A percentile compares a stretch with the other conserved stretches of the same genome.
Evolutionary conservation across 1,140 invertebrate genomes (phyloP).

Genomic region (Drosophila asahinai): DNA sequence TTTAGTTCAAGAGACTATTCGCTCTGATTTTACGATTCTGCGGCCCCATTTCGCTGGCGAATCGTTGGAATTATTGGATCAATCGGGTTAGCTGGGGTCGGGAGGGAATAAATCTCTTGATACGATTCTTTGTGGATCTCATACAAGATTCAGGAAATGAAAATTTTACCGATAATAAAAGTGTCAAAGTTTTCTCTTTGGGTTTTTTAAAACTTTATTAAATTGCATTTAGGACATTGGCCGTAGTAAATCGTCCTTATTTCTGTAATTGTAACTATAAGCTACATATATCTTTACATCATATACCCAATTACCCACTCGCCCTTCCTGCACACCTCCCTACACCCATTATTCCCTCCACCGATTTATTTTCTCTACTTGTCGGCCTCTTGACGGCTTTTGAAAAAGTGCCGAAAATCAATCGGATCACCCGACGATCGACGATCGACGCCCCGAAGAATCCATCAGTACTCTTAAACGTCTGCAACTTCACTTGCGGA

Average conservation of each 20-base stretch:
- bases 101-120: background rate
- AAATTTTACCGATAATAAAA: too few relatives aligned
- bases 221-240: too few relatives aligned
- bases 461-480: constrained; percentile 62
- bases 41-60: constrained; percentile 46
- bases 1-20: constrained; percentile 63
- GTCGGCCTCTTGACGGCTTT: constrained; percentile 59
- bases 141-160: too few relatives aligned
- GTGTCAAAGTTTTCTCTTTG: too few relatives aligned
- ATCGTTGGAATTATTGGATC: constrained; percentile 16
- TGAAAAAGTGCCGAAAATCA: constrained; percentile 72
- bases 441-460: constrained; percentile 43
- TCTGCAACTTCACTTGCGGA: constrained; percentile 47
- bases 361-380: constrained; percentile 42
- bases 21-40: constrained; percentile 38
- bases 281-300: too few relatives aligned
- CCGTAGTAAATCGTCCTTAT: too few relatives aligned
- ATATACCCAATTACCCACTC: background rate
- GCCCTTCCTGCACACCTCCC: background rate
- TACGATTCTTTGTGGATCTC: too few relatives aligned
- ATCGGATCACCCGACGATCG: constrained; percentile 61
- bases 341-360: constrained; percentile 6
- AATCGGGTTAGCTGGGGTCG: constrained; percentile 6
- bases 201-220: too few relatives aligned
- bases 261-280: too few relatives aligned